A percentile compares a stretch with the other conserved stretches of the same genome.
phyloP scores from a whole-genome alignment of 2,113 vertebrate genomes.

The Nothoprocta perdicaria region DNA sequence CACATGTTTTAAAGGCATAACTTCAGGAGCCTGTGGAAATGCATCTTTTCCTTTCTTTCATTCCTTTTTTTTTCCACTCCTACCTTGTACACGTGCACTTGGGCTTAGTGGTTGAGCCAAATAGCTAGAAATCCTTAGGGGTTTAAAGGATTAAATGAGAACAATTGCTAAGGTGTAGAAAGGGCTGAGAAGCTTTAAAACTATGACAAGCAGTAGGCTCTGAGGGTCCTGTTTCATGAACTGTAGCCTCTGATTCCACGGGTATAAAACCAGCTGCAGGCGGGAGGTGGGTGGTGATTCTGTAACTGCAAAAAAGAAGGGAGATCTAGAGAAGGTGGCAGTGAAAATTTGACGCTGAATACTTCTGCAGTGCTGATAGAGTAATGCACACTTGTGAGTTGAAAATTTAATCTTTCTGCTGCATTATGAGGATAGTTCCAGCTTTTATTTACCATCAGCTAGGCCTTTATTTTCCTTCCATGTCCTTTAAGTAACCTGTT shows the following conservation, averaged over 20 bases:
- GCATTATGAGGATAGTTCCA: neutral
- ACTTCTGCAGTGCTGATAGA: neutral
- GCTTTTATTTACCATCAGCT: neutral
- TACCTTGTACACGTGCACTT: neutral
- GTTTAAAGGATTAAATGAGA: conserved; percentile 49
- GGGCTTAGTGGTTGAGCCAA: neutral
- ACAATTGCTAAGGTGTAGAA: neutral
- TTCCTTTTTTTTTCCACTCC: neutral
- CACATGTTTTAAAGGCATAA: neutral
- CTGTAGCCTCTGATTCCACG: neutral
- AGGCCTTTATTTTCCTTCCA: neutral
- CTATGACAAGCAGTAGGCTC: neutral
- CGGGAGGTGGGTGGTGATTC: neutral
- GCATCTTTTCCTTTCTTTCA: neutral
- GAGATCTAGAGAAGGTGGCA: neutral
- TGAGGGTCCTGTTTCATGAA: neutral
- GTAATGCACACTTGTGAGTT: neutral
- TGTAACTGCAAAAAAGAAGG: neutral
- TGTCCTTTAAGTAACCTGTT: conserved; percentile 17
- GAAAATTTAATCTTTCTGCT: neutral
- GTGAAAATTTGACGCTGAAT: neutral
- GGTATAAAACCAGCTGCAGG: neutral
- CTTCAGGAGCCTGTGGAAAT: neutral
- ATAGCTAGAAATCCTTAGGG: conserved; percentile 38
- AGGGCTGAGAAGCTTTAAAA: conserved; percentile 28